phyloP scores from a whole-genome alignment of 2,113 vertebrate species.

The Pterophyllum scalare region DNA sequence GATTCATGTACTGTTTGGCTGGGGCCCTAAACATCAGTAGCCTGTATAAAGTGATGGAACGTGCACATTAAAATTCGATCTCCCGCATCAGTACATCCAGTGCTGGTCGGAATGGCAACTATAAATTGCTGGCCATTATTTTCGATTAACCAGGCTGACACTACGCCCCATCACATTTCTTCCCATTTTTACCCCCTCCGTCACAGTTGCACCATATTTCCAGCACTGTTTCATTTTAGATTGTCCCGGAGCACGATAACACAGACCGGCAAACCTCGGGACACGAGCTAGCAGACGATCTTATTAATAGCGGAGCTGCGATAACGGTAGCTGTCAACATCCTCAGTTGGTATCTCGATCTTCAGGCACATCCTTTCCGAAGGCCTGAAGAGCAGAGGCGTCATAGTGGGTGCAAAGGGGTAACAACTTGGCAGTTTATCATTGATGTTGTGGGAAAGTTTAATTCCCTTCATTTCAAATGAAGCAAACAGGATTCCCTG shows the following conservation, averaged over 20 bases:
- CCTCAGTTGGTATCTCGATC: conserved; percentile 65
- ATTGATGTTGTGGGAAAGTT: conserved; percentile 49
- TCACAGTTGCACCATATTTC: conserved; percentile 58
- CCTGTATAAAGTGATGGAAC: conserved; percentile 72
- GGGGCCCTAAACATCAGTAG: conserved; percentile 65
- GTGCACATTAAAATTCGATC: conserved; percentile 78
- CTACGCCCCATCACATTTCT: conserved; percentile 60
- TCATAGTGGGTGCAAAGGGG: conserved; percentile 42
- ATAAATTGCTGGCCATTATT: conserved; percentile 80
- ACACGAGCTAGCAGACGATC: conserved; percentile 60
- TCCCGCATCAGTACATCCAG: conserved; percentile 76
- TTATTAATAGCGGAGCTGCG: conserved; percentile 62
- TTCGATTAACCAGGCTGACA: conserved; percentile 78
- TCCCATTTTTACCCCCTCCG: conserved; percentile 58
- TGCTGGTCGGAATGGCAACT: conserved; percentile 61
- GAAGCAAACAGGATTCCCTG: conserved; percentile 11
- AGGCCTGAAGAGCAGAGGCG: conserved; percentile 49
- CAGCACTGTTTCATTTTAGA: conserved; percentile 64
- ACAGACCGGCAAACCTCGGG: conserved; percentile 44
- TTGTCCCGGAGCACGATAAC: conserved; percentile 71
- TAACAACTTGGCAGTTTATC: conserved; percentile 52
- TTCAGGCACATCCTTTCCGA: conserved; percentile 61
- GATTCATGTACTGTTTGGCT: conserved; percentile 64
- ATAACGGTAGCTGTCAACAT: conserved; percentile 64
- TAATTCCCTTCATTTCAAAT: conserved; percentile 42